Evolutionary conservation across 2,888 invertebrate genomes (phyloP).

Genomic region (Matsumyia berberina): DNA sequence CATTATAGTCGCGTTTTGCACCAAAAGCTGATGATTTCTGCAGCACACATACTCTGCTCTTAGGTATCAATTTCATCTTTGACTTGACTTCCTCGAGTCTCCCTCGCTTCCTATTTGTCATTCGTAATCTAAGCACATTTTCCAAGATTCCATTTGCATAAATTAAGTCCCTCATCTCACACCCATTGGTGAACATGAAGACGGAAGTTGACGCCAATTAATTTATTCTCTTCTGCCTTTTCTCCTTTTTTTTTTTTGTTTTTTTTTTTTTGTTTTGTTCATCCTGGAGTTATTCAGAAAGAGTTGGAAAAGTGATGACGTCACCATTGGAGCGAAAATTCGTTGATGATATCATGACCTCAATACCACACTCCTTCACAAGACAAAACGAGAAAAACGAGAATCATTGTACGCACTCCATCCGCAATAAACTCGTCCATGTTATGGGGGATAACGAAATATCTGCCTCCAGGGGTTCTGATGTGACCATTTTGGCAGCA

Average conservation of each 20-base stretch:
- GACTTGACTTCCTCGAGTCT: neutral
- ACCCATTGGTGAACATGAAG: neutral
- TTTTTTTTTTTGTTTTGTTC: neutral
- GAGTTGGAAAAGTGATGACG: slow-evolving; percentile 19
- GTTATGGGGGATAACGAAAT: slow-evolving; percentile 20
- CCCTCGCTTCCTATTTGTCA: neutral
- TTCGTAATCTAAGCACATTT: slow-evolving; percentile 14
- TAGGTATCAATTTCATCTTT: neutral
- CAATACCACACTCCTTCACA: slow-evolving; percentile 12
- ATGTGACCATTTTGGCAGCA: slow-evolving; percentile 28
- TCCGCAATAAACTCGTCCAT: slow-evolving; percentile 24
- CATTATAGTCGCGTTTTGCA: neutral
- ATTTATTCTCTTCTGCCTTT: slow-evolving; percentile 28
- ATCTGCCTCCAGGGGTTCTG: slow-evolving; percentile 18
- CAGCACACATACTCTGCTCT: neutral
- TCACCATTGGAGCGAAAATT: slow-evolving; percentile 22
- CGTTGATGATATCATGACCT: slow-evolving; percentile 43
- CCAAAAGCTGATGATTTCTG: neutral
- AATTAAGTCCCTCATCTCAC: slow-evolving; percentile 5
- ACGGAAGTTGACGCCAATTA: slow-evolving; percentile 57
- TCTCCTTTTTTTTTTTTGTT: neutral
- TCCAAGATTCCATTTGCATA: slow-evolving; percentile 33
- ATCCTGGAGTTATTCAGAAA: neutral
- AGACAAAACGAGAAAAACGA: neutral
- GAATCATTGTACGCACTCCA: slow-evolving; percentile 7